Evolutionary conservation across 2,888 invertebrate species (phyloP).

Genomic region (Meiosimyza decipiens): DNA sequence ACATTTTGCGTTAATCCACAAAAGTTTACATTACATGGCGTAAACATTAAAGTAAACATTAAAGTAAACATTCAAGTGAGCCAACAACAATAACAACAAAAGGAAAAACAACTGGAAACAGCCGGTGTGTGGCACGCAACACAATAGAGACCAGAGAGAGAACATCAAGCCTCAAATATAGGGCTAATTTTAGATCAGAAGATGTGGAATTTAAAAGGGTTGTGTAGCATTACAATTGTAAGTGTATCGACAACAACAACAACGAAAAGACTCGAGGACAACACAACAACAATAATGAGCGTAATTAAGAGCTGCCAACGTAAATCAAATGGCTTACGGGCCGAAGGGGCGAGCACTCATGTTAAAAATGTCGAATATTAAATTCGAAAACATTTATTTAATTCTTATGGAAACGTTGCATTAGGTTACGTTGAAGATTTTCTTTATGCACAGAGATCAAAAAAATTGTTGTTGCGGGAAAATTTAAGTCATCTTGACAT

Average conservation of each 20-base stretch:
- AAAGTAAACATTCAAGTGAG: constrained; percentile 8
- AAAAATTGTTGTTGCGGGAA: too few relatives aligned
- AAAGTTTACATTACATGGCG: constrained; percentile 12
- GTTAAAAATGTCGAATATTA: constrained; percentile 27
- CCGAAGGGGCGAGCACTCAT: not conserved
- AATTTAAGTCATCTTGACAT: too few relatives aligned
- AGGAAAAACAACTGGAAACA: constrained; percentile 6
- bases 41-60: constrained; percentile 29
- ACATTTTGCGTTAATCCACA: too few relatives aligned
- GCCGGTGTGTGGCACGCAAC: constrained; percentile 7
- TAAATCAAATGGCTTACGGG: constrained; percentile 4
- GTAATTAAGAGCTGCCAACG: constrained; percentile 33
- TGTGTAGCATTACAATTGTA: constrained; percentile 22
- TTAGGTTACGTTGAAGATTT: too few relatives aligned
- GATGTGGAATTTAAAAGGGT: constrained; percentile 9
- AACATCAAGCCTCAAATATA: not conserved
- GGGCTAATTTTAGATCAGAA: constrained; percentile 29
- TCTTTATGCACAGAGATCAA: too few relatives aligned
- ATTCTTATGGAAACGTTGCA: constrained; percentile 13
- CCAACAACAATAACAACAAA: not conserved
- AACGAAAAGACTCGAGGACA: not conserved
- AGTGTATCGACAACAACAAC: constrained; percentile 27
- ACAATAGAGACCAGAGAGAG: not conserved
- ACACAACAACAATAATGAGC: constrained; percentile 21
- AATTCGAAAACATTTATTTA: constrained; percentile 32